Percentiles rank a stretch among this genome's conserved stretches.
phyloP scores from a whole-genome alignment of 2,113 vertebrate genomes.

The Eptatretus burgeri region DNA sequence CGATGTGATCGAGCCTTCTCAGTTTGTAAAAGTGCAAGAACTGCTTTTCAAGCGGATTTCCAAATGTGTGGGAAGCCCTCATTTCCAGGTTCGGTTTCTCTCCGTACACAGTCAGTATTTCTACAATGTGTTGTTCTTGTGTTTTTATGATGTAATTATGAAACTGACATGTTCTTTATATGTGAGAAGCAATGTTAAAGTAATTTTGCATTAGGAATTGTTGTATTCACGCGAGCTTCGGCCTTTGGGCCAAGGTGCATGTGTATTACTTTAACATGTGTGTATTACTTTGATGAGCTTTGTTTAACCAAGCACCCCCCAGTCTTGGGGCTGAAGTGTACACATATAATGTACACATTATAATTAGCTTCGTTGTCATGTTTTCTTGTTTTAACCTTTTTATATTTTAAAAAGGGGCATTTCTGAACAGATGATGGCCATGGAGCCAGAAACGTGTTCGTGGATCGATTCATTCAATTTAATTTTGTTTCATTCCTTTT shows the following conservation, averaged over 20 bases:
- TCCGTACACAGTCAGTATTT: background rate
- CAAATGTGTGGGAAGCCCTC: constrained; percentile 73
- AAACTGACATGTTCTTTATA: background rate
- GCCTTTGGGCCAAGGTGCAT: background rate
- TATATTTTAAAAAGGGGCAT: background rate
- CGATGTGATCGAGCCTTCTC: constrained; percentile 84
- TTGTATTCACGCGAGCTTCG: background rate
- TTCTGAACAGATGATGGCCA: background rate
- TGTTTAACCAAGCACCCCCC: background rate
- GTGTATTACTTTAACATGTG: background rate
- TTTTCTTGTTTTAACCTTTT: background rate
- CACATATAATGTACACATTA: too few species aligned
- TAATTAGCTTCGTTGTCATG: background rate
- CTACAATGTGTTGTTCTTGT: background rate
- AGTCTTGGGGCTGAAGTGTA: background rate
- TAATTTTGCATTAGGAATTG: background rate
- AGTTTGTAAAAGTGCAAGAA: constrained; percentile 93
- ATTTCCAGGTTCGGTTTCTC: constrained; percentile 46
- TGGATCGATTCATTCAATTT: too few species aligned
- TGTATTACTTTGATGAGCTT: background rate
- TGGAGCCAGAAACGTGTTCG: too few species aligned
- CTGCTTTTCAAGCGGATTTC: constrained; percentile 88
- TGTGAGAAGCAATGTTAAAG: background rate
- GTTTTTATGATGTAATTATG: too few species aligned
- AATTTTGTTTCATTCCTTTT: too few species aligned